Conservation (phyloP, 2,113 vertebrate genomes). For the Leptobrachium leishanense region DNA sequence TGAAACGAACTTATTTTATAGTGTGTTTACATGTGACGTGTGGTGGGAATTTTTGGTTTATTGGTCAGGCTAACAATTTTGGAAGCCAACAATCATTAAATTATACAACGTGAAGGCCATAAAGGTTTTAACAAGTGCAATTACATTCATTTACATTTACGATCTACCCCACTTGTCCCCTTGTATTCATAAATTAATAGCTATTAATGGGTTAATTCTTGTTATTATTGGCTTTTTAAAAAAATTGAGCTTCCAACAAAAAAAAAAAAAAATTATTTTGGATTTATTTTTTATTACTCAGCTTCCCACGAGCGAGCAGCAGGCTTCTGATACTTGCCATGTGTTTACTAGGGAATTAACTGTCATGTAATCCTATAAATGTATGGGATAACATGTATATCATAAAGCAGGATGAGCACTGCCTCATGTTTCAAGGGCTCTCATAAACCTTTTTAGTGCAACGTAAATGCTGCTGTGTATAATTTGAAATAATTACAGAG, state of each 20-base stretch:
- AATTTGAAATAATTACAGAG: constrained; percentile 28
- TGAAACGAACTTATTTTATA: too few relatives aligned
- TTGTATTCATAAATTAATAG: too few relatives aligned
- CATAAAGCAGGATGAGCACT: neutral
- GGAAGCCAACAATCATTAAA: constrained; percentile 32
- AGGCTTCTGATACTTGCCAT: too few relatives aligned
- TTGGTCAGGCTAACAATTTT: constrained; percentile 22
- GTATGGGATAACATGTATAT: constrained; percentile 6
- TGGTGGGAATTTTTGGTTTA: constrained; percentile 19
- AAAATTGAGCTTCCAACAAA: too few relatives aligned
- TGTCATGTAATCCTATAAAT: too few relatives aligned
- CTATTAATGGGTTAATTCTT: too few relatives aligned
- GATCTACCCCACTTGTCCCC: neutral
- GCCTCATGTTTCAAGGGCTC: constrained; percentile 5
- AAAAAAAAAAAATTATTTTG: too few relatives aligned
- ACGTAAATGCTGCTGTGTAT: neutral
- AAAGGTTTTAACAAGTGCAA: constrained; percentile 30
- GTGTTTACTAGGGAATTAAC: too few relatives aligned
- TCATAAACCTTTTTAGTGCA: constrained; percentile 19
- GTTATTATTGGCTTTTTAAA: too few relatives aligned
- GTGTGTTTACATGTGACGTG: neutral
- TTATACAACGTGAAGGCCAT: constrained; percentile 43
- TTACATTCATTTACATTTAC: constrained; percentile 19
- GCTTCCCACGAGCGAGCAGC: too few relatives aligned
- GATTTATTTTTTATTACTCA: neutral